Evolutionary conservation across 2,797 vertebrate genomes (phyloP).

Genomic region (Sus cebifrons): DNA sequence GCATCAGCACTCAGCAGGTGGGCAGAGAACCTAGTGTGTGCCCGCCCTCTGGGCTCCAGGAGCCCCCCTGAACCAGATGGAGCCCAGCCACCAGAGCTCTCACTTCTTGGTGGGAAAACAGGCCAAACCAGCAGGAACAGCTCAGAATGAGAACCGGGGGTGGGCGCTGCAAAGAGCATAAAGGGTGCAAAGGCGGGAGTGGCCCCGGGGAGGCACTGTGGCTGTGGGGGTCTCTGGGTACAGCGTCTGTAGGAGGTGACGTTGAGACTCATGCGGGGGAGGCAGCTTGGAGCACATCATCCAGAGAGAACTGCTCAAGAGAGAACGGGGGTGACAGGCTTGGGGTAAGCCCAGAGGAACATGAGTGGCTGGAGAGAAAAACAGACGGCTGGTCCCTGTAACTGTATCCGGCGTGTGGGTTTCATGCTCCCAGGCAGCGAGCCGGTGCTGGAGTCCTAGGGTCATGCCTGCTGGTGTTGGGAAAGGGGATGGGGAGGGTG

Average conservation of each 20-base stretch:
- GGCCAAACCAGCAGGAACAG: background rate
- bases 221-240: background rate
- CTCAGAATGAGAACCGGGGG: background rate
- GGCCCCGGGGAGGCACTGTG: accelerated
- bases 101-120: background rate
- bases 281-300: accelerated
- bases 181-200: accelerated
- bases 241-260: background rate
- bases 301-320: background rate
- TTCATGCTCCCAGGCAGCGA: background rate
- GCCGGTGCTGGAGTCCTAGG: accelerated
- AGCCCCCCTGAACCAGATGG: accelerated
- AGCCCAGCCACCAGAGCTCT: accelerated
- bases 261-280: accelerated
- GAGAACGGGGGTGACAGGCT: accelerated
- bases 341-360: too few relatives aligned
- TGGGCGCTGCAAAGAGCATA: background rate
- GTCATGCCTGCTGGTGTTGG: accelerated
- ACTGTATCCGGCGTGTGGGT: accelerated
- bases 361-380: background rate
- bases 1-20: background rate
- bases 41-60: background rate
- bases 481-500: too few relatives aligned
- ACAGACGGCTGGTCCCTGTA: accelerated
- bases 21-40: accelerated